Evolutionary conservation across 2,113 vertebrate genomes (phyloP).

Genomic region (Tiliqua scincoides): DNA sequence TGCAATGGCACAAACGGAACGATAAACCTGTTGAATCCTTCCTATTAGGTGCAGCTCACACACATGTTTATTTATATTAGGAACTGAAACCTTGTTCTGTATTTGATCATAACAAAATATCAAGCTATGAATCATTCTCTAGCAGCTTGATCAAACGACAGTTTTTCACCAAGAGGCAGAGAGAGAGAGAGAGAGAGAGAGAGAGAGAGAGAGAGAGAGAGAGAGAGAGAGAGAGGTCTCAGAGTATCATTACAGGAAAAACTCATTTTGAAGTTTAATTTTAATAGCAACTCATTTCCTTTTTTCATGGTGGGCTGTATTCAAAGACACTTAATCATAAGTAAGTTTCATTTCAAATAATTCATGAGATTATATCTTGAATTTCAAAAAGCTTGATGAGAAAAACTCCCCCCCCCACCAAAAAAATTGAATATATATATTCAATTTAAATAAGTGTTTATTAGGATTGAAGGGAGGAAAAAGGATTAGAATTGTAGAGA

Average conservation of each 20-base stretch:
- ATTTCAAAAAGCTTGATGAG: not conserved
- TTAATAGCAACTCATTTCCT: not conserved
- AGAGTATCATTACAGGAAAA: not conserved
- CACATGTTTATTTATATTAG: conserved; percentile 29
- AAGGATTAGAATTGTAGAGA: not conserved
- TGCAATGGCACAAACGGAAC: not conserved
- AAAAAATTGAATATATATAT: not conserved
- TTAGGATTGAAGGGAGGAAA: not conserved
- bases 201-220: not conserved
- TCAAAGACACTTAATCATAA: not conserved
- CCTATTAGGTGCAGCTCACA: conserved; percentile 1
- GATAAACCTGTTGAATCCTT: not conserved
- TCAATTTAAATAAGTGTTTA: not conserved
- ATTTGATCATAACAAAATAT: conserved; percentile 25
- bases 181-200: not conserved
- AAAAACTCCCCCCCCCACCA: not conserved
- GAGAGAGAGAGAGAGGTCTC: not conserved
- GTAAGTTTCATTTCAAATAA: too few species aligned
- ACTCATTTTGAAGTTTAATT: conserved; percentile 8
- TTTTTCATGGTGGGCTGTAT: not conserved
- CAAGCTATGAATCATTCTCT: conserved; percentile 32
- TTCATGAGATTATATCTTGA: not conserved
- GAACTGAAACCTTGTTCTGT: conserved; percentile 20
- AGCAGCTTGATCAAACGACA: conserved; percentile 22
- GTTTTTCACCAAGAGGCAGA: not conserved